Conservation (phyloP, 2,797 vertebrate species). For the Limosa lapponica region DNA sequence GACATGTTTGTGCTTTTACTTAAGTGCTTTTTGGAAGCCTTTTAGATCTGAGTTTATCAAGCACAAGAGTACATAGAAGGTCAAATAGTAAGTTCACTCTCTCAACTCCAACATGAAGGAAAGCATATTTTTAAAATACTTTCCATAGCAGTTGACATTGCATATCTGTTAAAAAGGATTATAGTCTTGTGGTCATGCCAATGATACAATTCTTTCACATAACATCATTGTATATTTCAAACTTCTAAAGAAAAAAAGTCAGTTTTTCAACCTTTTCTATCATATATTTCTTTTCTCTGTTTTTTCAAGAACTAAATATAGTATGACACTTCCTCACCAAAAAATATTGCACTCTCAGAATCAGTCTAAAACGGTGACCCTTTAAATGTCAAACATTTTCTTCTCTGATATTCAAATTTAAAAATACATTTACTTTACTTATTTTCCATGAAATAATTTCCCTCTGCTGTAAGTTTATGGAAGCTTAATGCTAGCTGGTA, state of each 20-base stretch:
- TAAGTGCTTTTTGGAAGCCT: background rate
- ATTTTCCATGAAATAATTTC: background rate
- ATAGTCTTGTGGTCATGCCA: background rate
- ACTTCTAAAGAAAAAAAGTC: background rate
- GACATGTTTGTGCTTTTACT: background rate
- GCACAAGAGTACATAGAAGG: background rate
- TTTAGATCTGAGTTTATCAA: background rate
- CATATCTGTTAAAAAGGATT: background rate
- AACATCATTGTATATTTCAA: background rate
- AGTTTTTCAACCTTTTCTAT: background rate
- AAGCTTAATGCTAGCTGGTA: background rate
- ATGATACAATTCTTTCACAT: background rate
- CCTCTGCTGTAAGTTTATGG: background rate
- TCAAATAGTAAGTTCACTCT: background rate
- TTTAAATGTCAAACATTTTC: background rate
- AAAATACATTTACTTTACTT: background rate
- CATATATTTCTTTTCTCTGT: background rate
- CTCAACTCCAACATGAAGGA: background rate
- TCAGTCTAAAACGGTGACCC: background rate
- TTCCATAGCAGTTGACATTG: background rate
- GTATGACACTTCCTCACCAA: background rate
- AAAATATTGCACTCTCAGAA: background rate
- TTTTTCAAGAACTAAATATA: background rate
- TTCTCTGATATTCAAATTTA: background rate
- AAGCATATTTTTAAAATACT: background rate